Evolutionary conservation across 2,113 vertebrate species (phyloP).

Genomic region (Fregata magnificens): DNA sequence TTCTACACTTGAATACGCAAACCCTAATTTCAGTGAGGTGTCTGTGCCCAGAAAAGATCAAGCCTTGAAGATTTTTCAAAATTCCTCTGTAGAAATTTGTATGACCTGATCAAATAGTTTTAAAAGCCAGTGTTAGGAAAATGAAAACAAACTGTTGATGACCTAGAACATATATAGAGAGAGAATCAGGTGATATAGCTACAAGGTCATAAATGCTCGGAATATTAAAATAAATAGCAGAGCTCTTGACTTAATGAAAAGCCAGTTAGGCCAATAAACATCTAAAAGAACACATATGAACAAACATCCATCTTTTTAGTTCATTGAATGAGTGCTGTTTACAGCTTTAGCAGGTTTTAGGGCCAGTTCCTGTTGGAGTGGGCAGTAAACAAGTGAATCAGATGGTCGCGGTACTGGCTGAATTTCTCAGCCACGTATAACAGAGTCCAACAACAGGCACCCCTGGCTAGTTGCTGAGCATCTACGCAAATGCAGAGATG

Average conservation of each 20-base stretch:
- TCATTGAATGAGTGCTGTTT: neutral
- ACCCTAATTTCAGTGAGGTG: neutral
- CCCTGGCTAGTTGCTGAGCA: neutral
- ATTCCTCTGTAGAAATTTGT: neutral
- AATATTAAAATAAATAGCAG: conserved; percentile 45
- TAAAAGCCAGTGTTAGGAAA: neutral
- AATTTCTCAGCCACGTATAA: neutral
- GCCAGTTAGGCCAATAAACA: conserved; percentile 39
- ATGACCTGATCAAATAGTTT: neutral
- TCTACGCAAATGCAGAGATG: neutral
- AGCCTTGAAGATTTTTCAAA: neutral
- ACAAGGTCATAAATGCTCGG: conserved; percentile 3
- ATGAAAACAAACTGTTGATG: neutral
- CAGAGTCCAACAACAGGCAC: neutral
- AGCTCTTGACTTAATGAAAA: conserved; percentile 54
- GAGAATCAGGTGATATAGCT: neutral
- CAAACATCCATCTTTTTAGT: neutral
- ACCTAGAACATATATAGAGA: neutral
- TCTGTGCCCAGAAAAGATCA: neutral
- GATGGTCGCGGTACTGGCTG: neutral
- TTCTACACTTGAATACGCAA: accelerated
- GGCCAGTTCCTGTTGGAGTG: neutral
- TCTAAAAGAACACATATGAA: neutral
- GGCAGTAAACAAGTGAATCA: neutral
- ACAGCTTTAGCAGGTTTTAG: neutral